These are phyloP conservation scores for Calyptommatus sinebrachiatus DNA, from an alignment of 2,113 vertebrate species.

Conservation along the genomic window DNA sequence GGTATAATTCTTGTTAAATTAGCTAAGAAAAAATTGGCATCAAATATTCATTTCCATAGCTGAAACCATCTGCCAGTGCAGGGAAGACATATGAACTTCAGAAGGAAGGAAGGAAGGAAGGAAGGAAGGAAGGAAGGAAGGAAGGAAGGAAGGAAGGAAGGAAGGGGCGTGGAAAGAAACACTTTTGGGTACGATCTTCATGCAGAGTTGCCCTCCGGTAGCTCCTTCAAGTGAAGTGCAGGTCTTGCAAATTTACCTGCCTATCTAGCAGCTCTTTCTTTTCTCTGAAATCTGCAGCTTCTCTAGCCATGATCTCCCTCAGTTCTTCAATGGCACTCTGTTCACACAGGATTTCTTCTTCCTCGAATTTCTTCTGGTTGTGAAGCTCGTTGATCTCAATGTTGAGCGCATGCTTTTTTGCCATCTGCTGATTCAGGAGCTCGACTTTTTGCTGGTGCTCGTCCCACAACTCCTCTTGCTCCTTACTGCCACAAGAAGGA, in stretches of 20 bases:
- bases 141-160: no score
- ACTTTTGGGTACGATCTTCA: no score
- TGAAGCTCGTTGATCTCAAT: conserved; percentile 58
- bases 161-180: no score
- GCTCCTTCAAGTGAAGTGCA: neutral
- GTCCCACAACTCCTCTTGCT: conserved; percentile 43
- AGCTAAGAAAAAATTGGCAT: no score
- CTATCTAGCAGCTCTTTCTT: conserved; percentile 31
- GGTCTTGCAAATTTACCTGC: conserved; percentile 46
- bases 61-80: no score
- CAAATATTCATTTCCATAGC: no score
- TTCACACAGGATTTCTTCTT: conserved; percentile 39
- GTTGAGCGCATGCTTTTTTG: conserved; percentile 49
- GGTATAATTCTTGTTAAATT: no score
- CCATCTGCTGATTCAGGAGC: conserved; percentile 62
- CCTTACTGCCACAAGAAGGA: conserved; percentile 43
- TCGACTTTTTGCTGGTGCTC: conserved; percentile 47
- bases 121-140: no score
- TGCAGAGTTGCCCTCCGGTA: neutral
- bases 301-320: conserved; percentile 39
- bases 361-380: conserved; percentile 42
- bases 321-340: conserved; percentile 30
- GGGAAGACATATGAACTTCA: no score
- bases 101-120: no score
- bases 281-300: conserved; percentile 48